Evolutionary conservation across 2,113 vertebrate species (phyloP), one percentile per base, ranked within the genome.

Genomic region (Mus pahari): DNA sequence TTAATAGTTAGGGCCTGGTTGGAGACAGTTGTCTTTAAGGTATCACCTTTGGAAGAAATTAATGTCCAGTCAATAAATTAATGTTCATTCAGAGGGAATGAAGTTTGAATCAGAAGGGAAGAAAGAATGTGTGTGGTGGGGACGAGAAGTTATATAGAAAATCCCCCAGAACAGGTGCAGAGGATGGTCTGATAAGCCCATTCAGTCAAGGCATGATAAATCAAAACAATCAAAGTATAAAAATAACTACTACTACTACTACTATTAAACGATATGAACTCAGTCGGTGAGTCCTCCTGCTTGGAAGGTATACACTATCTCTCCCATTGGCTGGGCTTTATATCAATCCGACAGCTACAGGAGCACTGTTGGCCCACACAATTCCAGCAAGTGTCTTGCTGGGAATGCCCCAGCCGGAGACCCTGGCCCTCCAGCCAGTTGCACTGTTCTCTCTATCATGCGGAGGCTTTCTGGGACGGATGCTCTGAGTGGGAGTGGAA

Each of bases 361-460:
- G 70, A 73, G 19, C 36, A 13, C 33, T 36, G 14, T 14, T 70
- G 68, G 13, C 7, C 14, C 14, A 14, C 7, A 33, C 68, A 70
- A 13, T 70, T 70, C 68, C 36, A n/a, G 19, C 16, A 19, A n/a
- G 17, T 3, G 36, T 71, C 70, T 71, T 71, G 70, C 36, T 39
- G 70, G 70, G 17, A n/a, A 9, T 39, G 19, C 7, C 7, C 7
- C 17, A 39, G 70, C 36, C 70, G 4, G 36, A 71, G 70, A 71
- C 36, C 17, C 36, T 70, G n/a, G n/a, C n/a, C n/a, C 4, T 0
- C 19, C 14, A 2, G n/a, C 8, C 20, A 24, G 19, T 39, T 20
- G 19, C 16, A 24, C n/a, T 24, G n/a, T 42, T 42, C n/a, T 42
- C n/a, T 39, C n/a, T 73, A 39, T n/a, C 70, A 39, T 73, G 22